Evolutionary conservation across 35 echinoderm and acorn worm species (phyloP).

Genomic region (Ophioderma brevispina): DNA sequence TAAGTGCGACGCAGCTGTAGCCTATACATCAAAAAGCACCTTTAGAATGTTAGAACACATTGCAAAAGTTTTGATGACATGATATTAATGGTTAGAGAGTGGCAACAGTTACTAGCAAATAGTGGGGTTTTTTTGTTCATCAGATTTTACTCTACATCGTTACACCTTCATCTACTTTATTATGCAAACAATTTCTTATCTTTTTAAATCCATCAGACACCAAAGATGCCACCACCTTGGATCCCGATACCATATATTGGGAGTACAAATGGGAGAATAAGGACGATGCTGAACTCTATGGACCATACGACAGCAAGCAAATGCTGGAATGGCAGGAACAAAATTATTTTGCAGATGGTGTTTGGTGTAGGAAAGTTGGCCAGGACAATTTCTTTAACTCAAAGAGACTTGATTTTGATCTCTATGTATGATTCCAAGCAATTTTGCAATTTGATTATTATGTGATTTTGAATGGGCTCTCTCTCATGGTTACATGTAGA

Average conservation of each 20-base stretch:
- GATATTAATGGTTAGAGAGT: too few species aligned
- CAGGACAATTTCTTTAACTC: slow-evolving; percentile 67
- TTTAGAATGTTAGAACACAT: too few species aligned
- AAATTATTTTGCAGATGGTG: slow-evolving; percentile 87
- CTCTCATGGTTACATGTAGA: too few species aligned
- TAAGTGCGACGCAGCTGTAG: too few species aligned
- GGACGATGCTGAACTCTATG: slow-evolving; percentile 79
- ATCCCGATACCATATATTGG: slow-evolving; percentile 76
- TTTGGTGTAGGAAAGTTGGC: slow-evolving; percentile 85
- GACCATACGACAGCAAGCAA: slow-evolving; percentile 87
- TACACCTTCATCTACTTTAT: too few species aligned
- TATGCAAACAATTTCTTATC: neutral
- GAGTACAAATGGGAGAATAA: slow-evolving; percentile 96
- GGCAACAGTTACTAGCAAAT: too few species aligned
- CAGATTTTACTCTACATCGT: too few species aligned
- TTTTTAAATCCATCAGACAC: neutral
- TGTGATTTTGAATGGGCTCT: too few species aligned
- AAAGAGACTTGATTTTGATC: slow-evolving; percentile 92
- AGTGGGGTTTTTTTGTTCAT: too few species aligned
- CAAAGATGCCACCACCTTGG: slow-evolving; percentile 23
- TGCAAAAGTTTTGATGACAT: too few species aligned
- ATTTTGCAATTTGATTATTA: too few species aligned
- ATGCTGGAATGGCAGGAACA: slow-evolving; percentile 95
- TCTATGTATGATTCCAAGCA: slow-evolving; percentile 48
- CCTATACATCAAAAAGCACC: too few species aligned